Conservation (phyloP, 2,888 invertebrate genomes). For the Diabrotica balteata region DNA sequence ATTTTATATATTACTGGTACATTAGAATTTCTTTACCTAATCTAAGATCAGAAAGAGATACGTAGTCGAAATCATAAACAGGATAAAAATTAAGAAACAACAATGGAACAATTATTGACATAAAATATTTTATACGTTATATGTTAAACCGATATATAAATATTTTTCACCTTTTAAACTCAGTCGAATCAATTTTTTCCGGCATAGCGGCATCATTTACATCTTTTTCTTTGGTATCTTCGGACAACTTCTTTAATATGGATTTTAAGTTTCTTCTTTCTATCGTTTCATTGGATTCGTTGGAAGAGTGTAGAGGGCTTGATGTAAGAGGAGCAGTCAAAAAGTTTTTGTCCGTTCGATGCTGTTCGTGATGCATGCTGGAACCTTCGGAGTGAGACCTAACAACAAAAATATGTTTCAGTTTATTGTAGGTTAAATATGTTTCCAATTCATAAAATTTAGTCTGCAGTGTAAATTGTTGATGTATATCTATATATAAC, state of each 20-base stretch:
- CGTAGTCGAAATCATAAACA: no score
- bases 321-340: slow-evolving; percentile 46
- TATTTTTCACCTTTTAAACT: slow-evolving; percentile 63
- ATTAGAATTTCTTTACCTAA: no score
- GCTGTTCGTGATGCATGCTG: slow-evolving; percentile 67
- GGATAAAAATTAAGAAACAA: no score
- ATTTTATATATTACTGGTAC: no score
- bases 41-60: no score
- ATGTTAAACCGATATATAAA: no score
- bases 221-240: slow-evolving; percentile 61
- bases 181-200: slow-evolving; percentile 61
- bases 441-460: no score
- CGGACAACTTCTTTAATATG: slow-evolving; percentile 83
- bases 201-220: slow-evolving; percentile 43
- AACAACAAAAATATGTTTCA: neutral
- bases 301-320: slow-evolving; percentile 61
- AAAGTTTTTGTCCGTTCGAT: slow-evolving; percentile 45
- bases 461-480: no score
- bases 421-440: no score
- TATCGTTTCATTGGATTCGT: slow-evolving; percentile 82
- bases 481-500: no score
- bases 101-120: no score
- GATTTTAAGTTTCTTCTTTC: slow-evolving; percentile 84
- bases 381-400: slow-evolving; percentile 84
- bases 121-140: no score